Percentiles rank a stretch among this genome's conserved stretches.
Conservation (phyloP, 2,888 invertebrate species). For the Aphodius granarius region DNA sequence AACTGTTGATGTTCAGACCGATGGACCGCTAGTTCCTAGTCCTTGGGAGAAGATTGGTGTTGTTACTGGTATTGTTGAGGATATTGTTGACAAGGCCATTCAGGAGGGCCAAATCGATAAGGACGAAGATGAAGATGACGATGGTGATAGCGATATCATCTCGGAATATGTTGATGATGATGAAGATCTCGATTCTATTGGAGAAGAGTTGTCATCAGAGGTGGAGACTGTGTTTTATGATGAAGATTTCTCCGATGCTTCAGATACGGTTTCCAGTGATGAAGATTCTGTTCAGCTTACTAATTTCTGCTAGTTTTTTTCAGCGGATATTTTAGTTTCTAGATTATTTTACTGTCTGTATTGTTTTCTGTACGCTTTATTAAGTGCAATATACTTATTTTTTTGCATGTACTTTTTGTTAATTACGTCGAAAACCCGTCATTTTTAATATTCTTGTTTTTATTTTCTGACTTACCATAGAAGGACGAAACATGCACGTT, state of each 20-base stretch:
- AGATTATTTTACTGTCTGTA: neutral
- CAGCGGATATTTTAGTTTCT: neutral
- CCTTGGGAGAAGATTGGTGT: constrained; percentile 11
- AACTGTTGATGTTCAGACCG: constrained; percentile 14
- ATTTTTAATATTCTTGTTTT: no score
- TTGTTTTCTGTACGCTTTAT: neutral
- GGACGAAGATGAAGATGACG: neutral
- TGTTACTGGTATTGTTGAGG: neutral
- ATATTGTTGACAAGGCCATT: constrained; percentile 10
- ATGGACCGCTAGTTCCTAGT: neutral
- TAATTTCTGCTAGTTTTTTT: neutral
- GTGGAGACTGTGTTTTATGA: constrained; percentile 17
- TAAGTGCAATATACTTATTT: neutral
- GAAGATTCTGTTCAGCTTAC: neutral
- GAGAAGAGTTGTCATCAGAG: neutral
- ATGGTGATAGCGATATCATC: neutral
- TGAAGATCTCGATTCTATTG: neutral
- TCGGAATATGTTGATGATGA: neutral
- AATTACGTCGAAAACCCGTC: no score
- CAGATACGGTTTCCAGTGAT: neutral
- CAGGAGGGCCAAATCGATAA: neutral
- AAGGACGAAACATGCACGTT: no score
- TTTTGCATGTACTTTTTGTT: no score
- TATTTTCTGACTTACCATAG: no score
- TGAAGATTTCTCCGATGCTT: constrained; percentile 12